phyloP scores from a whole-genome alignment of 2,113 vertebrate species.

The Colius striatus region DNA sequence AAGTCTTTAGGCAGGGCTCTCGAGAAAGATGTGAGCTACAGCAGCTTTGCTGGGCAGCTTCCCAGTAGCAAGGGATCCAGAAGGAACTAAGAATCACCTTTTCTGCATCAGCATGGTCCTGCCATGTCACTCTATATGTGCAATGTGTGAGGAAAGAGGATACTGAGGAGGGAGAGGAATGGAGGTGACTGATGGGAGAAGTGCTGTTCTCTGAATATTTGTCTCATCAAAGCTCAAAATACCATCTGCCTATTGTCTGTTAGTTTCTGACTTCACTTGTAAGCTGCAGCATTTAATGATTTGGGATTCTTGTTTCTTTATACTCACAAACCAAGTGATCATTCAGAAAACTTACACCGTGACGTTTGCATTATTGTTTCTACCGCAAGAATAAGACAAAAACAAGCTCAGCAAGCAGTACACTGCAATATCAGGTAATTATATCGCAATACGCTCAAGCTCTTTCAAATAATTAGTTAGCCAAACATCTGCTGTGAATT shows the following conservation, averaged over 20 bases:
- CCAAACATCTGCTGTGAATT: slow-evolving; percentile 47
- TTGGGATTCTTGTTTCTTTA: neutral
- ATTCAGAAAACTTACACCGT: neutral
- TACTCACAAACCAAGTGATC: neutral
- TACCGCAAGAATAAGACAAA: neutral
- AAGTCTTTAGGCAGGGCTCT: neutral
- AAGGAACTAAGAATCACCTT: neutral
- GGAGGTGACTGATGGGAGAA: neutral
- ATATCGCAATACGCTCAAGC: neutral
- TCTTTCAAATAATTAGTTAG: slow-evolving; percentile 31
- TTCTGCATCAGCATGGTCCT: neutral
- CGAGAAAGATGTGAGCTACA: neutral
- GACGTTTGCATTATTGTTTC: neutral
- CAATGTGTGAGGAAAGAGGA: neutral
- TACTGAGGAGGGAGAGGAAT: neutral
- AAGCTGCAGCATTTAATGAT: neutral
- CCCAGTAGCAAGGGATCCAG: neutral
- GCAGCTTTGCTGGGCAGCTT: neutral
- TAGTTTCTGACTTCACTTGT: neutral
- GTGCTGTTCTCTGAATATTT: neutral
- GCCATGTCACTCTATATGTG: rapidly evolving
- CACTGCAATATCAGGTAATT: neutral
- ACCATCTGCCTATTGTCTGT: neutral
- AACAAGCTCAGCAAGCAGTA: neutral
- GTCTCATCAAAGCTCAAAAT: neutral